Percentiles rank a stretch among this genome's conserved stretches.
Evolutionary conservation across 2,797 vertebrate genomes (phyloP).

Genomic region (Pangasius krempfi): DNA sequence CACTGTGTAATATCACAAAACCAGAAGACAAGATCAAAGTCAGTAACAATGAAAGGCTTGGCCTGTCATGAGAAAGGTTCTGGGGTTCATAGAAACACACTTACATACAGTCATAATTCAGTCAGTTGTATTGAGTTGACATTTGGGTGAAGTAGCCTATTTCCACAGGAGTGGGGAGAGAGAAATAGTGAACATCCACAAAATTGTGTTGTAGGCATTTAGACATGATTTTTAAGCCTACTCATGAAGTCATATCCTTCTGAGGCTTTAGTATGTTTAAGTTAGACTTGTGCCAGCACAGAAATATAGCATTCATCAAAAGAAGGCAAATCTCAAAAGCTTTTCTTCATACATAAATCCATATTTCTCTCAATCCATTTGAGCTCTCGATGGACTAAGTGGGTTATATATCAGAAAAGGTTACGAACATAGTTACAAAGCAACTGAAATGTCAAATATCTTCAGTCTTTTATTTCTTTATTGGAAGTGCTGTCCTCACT

Average conservation of each 20-base stretch:
- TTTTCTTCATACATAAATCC: background rate
- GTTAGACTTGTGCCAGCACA: background rate
- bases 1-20: background rate
- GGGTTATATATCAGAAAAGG: background rate
- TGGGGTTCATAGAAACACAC: background rate
- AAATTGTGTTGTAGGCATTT: background rate
- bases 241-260: background rate
- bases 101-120: background rate
- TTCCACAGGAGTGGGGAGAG: background rate
- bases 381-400: background rate
- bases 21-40: background rate
- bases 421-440: background rate
- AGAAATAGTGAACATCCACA: background rate
- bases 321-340: background rate
- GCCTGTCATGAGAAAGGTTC: background rate
- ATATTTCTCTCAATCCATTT: background rate
- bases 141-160: background rate
- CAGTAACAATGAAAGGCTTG: background rate
- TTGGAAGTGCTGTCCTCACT: background rate
- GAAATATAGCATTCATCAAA: background rate
- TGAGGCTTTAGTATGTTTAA: background rate
- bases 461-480: conserved; percentile 1
- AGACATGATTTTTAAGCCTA: background rate
- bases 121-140: background rate
- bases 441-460: background rate